phyloP scores from a whole-genome alignment of 1,140 invertebrate species.

The Neelides sp. region DNA sequence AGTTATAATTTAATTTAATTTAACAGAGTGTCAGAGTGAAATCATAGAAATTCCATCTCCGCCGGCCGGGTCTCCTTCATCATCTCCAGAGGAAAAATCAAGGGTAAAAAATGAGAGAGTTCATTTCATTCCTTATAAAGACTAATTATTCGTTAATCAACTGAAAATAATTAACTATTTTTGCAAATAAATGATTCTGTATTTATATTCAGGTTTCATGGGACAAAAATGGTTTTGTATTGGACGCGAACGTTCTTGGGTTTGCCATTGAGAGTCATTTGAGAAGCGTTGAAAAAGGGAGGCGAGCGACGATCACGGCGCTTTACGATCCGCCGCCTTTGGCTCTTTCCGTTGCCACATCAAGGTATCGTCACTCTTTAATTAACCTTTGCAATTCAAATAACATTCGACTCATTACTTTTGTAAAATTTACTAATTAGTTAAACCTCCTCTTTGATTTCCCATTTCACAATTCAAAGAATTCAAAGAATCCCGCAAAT shows the following conservation, averaged over 20 bases:
- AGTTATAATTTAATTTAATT: background rate
- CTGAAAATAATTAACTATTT: no score
- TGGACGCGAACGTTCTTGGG: conserved; percentile 26
- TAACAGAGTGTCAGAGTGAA: conserved; percentile 6
- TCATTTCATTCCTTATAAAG: background rate
- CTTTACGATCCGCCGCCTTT: conserved; percentile 23
- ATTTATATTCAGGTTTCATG: conserved; percentile 22
- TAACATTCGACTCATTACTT: no score
- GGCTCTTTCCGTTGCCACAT: no score
- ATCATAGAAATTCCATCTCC: conserved; percentile 26
- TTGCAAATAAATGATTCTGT: background rate
- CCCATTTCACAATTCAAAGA: no score
- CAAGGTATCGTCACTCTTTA: no score
- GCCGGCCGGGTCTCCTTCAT: conserved; percentile 23
- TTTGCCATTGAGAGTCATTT: conserved; percentile 30
- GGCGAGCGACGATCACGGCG: conserved; percentile 29
- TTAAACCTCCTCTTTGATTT: no score
- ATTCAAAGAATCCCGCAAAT: no score
- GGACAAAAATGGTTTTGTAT: conserved; percentile 26
- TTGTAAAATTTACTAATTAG: no score
- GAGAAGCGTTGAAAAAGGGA: conserved; percentile 19
- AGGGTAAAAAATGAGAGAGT: conserved; percentile 11
- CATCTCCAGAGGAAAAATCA: conserved; percentile 19
- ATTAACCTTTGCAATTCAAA: no score
- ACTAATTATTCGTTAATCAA: no score